Conservation (phyloP, 2,888 invertebrate species). For the Mellilla xanthometata region DNA sequence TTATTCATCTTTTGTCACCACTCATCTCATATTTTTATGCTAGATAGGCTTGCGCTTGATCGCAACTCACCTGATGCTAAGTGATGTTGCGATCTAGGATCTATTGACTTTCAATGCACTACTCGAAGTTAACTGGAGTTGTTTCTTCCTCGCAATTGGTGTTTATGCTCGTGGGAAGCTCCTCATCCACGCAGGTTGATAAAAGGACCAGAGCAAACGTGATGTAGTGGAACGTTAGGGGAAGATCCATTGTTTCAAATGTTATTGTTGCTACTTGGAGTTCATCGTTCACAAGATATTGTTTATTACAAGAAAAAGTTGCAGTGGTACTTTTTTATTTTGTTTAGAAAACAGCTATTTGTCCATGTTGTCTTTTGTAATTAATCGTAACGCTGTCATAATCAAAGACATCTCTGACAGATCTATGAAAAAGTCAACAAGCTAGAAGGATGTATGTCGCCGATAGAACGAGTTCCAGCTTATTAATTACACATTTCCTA, state of each 20-base stretch:
- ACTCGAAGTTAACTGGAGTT: no score
- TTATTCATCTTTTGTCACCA: no score
- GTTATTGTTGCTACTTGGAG: neutral
- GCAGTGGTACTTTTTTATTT: no score
- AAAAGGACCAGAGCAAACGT: conserved; percentile 37
- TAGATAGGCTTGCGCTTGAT: no score
- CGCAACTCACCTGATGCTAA: no score
- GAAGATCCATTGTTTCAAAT: conserved; percentile 37
- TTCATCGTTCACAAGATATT: neutral
- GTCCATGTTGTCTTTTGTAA: no score
- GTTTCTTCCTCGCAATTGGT: conserved; percentile 1
- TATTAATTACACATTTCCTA: conserved; percentile 49
- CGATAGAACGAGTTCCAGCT: conserved; percentile 39
- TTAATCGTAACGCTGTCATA: conserved; percentile 4
- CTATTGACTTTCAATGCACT: no score
- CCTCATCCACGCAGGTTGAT: conserved; percentile 26
- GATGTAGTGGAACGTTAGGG: conserved; percentile 41
- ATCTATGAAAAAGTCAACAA: conserved; percentile 43
- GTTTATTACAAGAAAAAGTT: no score
- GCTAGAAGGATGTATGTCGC: conserved; percentile 40
- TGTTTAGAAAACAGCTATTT: no score
- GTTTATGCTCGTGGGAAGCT: conserved; percentile 2
- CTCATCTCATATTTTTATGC: no score
- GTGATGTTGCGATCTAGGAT: no score
- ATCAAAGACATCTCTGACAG: conserved; percentile 43